Evolutionary conservation across 2,797 vertebrate genomes (phyloP), one percentile per base, ranked within the genome.

Genomic region (Nothura maculosa): DNA sequence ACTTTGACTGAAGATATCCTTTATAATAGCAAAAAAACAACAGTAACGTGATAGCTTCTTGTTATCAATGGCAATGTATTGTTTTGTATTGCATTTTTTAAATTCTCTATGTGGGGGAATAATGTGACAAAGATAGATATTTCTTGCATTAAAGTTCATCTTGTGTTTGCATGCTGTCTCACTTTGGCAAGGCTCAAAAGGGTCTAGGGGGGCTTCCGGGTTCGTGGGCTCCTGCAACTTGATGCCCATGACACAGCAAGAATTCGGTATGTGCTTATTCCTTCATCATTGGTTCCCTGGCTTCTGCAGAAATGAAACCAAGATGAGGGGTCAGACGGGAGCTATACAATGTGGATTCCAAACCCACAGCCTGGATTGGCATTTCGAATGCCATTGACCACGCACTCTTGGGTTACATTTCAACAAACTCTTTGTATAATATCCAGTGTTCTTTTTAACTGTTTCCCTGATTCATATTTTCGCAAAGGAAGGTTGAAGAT

Each of bases 221-320:
- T 18, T 82, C 16, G 1, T 21, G 36, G 13, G 36, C 17, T 21
- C 27, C 61, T 34, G 10, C 9, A 27, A 20, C 10, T 34, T 38
- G 30, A 30, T 1, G 28, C 9, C 21, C 20, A 3, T 6, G 19
- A 7, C 11, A 62, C 28, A 7, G 1, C 32, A 21, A 79, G 12
- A 5, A 43, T 75, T 64, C 32, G 6, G 32, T 18, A 80, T 83
- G 6, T 6, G 8, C 10, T 61, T 3, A 28, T 47, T 77, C 5
- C 2, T n/a, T 30, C 8, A 6, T 52, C 9, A 12, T 40, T 1
- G 8, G 25, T 54, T 14, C 15, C 8, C 10, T 42, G 42, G 9
- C 54, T 84, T 86, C 54, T 86, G 15, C 10, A 90, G 58, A 84
- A 84, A 48, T 42, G 7, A 38, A 88, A 45, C 9, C 4, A 19